Conservation (phyloP, 2,113 vertebrate species). For the Danionella cerebrum region DNA sequence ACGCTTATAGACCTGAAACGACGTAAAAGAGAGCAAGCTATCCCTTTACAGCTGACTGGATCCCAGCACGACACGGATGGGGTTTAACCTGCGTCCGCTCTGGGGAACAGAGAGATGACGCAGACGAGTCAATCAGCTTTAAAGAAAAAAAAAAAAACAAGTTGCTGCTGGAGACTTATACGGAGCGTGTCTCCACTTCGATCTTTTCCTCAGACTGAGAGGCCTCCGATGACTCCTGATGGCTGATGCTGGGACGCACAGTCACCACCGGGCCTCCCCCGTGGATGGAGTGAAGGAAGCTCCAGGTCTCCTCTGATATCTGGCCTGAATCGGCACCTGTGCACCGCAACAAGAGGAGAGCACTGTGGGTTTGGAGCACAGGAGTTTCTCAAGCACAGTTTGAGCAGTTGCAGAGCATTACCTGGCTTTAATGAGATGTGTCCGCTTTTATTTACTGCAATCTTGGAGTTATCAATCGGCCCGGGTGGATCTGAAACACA, state of each 20-base stretch:
- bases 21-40: too few species aligned
- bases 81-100: too few species aligned
- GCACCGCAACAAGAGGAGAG: neutral
- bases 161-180: constrained; percentile 68
- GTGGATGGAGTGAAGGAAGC: constrained; percentile 90
- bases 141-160: too few species aligned
- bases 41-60: too few species aligned
- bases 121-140: too few species aligned
- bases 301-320: constrained; percentile 98
- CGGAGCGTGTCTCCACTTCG: constrained; percentile 86
- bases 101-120: too few species aligned
- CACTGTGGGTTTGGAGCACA: neutral
- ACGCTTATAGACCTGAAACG: too few species aligned
- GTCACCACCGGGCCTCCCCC: constrained; percentile 90
- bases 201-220: constrained; percentile 90
- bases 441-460: constrained; percentile 83
- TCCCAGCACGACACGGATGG: too few species aligned
- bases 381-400: too few species aligned
- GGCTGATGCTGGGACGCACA: constrained; percentile 77
- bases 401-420: too few species aligned
- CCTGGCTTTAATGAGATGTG: constrained; percentile 86
- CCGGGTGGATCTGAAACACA: constrained; percentile 79
- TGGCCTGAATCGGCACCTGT: constrained; percentile 95
- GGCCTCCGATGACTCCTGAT: constrained; percentile 68
- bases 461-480: constrained; percentile 91